Conservation (phyloP, 2,113 vertebrate species). For the Vombatus ursinus region DNA sequence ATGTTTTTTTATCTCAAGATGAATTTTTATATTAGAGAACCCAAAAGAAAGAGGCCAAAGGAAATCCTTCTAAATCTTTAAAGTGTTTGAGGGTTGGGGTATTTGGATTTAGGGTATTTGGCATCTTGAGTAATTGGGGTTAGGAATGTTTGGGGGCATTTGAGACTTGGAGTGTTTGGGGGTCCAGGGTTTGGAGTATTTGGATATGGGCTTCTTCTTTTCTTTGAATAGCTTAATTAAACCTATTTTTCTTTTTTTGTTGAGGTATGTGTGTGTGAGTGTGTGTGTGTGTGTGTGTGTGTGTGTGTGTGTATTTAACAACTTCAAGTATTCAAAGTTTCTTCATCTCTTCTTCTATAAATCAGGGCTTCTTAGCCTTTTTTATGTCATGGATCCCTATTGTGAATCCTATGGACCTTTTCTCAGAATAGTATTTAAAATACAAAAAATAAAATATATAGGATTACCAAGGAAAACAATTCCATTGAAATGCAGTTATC, state of each 20-base stretch:
- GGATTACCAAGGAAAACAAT: neutral
- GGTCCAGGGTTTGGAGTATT: neutral
- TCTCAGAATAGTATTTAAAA: neutral
- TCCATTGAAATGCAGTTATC: neutral
- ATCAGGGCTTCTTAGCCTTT: neutral
- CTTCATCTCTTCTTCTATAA: neutral
- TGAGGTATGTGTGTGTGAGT: neutral
- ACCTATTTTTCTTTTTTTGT: conserved; percentile 32
- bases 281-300: no score
- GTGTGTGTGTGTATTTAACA: conserved; percentile 43
- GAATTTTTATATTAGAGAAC: neutral
- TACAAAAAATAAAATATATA: neutral
- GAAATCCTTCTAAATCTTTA: conserved; percentile 25
- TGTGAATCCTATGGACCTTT: neutral
- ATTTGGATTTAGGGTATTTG: neutral
- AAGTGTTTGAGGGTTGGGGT: neutral
- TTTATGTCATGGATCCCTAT: neutral
- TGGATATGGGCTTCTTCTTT: neutral
- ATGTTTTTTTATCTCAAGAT: conserved; percentile 61
- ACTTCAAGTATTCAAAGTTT: conserved; percentile 47
- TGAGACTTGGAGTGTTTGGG: neutral
- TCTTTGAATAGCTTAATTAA: conserved; percentile 30
- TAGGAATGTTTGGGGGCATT: neutral
- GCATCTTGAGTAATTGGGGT: neutral
- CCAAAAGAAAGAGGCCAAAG: conserved; percentile 28